Conservation (phyloP, 2,888 invertebrate species). For the Apomyelois bistriatella region DNA sequence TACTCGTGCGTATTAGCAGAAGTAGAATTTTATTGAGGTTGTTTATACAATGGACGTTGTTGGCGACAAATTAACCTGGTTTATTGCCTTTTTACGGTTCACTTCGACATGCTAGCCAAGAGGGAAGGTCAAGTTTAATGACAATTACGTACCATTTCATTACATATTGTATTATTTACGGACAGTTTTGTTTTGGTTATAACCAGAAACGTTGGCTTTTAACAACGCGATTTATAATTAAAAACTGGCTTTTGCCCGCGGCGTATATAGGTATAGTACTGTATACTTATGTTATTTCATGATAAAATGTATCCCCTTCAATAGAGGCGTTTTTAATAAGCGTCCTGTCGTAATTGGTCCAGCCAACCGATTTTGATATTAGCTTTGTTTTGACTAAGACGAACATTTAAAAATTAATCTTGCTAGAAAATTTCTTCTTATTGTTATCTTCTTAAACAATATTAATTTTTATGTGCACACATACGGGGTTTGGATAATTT, state of each 20-base stretch:
- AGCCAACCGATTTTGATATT: no score
- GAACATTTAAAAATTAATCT: no score
- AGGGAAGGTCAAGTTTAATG: constrained; percentile 24
- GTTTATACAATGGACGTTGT: constrained; percentile 27
- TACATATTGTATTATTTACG: neutral
- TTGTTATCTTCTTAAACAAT: no score
- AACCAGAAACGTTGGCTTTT: neutral
- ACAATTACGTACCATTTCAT: constrained; percentile 9
- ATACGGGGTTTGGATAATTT: no score
- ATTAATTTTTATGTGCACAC: no score
- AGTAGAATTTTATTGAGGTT: constrained; percentile 9
- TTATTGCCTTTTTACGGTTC: constrained; percentile 36
- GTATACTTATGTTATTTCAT: no score
- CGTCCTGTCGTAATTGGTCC: no score
- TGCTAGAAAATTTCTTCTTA: no score
- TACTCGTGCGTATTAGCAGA: constrained; percentile 3
- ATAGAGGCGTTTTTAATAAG: no score
- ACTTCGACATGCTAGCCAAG: constrained; percentile 28
- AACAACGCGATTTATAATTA: neutral
- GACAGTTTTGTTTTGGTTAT: neutral
- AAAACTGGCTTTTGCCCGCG: neutral
- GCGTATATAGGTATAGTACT: no score
- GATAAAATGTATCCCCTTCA: no score
- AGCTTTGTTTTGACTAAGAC: no score
- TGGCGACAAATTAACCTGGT: constrained; percentile 39